Conservation (phyloP, 92 coral and sea anemone species). For the Paramuricea clavata region DNA sequence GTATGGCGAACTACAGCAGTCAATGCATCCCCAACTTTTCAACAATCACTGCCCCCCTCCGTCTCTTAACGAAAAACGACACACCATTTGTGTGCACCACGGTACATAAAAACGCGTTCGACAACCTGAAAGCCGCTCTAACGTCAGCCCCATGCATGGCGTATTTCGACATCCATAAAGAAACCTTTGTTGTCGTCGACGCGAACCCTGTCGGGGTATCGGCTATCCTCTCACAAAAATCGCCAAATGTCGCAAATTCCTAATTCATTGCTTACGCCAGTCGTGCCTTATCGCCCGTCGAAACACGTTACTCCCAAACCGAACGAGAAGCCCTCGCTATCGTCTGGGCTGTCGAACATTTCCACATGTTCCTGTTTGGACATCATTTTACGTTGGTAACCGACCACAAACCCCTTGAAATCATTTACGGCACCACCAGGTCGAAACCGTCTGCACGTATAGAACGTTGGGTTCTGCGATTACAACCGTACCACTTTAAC, state of each 20-base stretch:
- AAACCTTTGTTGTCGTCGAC: neutral
- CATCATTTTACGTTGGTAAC: neutral
- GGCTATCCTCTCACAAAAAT: neutral
- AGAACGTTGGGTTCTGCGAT: neutral
- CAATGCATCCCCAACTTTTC: neutral
- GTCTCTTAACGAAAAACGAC: neutral
- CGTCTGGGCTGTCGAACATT: slow-evolving; percentile 22
- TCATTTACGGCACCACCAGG: neutral
- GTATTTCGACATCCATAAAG: slow-evolving; percentile 1
- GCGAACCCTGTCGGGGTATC: slow-evolving; percentile 15
- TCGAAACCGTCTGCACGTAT: neutral
- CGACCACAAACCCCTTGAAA: slow-evolving; percentile 6
- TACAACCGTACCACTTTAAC: neutral
- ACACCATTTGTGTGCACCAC: neutral
- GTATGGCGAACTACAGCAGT: neutral
- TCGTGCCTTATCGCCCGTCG: neutral
- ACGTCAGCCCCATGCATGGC: slow-evolving; percentile 1
- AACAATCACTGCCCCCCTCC: neutral
- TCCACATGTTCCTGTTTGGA: slow-evolving; percentile 1
- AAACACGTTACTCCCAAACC: neutral
- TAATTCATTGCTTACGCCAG: neutral
- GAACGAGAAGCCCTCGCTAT: slow-evolving; percentile 22
- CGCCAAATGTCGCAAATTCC: neutral
- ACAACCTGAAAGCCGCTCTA: neutral
- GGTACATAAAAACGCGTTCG: neutral